Evolutionary conservation across 2,113 vertebrate species (phyloP), one percentile per base, ranked within the genome.

Genomic region (Atrichornis clamosus): DNA sequence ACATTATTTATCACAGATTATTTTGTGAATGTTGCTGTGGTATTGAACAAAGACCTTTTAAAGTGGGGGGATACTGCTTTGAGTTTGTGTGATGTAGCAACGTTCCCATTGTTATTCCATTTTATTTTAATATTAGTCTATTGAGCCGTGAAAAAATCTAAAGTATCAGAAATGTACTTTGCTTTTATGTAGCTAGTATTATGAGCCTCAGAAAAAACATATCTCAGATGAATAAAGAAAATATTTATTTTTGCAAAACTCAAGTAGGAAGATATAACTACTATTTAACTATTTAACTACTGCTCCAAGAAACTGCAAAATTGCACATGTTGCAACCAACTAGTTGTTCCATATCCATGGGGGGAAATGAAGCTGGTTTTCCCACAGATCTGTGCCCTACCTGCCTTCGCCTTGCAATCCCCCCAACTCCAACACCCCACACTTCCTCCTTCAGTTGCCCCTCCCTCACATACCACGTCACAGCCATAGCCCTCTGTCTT

Each of bases 231-330:
- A 89, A 86, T 56, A 89, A 89, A 84, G 27, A 19, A 95, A 84
- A 92, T 92, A 42, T 78, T 88, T 86, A 63, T 77, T 94, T 95
- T 93, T 89, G 21, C 44, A 81, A 89, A 96, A 49, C 32, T 42
- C 33, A 74, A 55, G 55, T 35, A 75, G 78, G 55, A 76, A 84
- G 67, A 81, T 26, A 35, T 13, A 90, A 75, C 80, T 70, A 84
- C 65, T 80, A 81, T 26, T n/a, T 13, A 90, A 75, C 80, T 70
- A 84, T 69, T 80, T 74, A 89, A 52, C 10, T 68, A 78, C 24
- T 22, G 9, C 30, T 52, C 87, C 76, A 67, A 81, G 44, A 86
- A 83, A 64, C 39, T 50, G 69, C 2, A 1, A 90, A 94, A 94
- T 92, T 77, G 37, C 26, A 56, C 14, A 27, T 6, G 12, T 32